Evolutionary conservation across 1,140 invertebrate species (phyloP).

Genomic region (Dendrolimus punctatus): DNA sequence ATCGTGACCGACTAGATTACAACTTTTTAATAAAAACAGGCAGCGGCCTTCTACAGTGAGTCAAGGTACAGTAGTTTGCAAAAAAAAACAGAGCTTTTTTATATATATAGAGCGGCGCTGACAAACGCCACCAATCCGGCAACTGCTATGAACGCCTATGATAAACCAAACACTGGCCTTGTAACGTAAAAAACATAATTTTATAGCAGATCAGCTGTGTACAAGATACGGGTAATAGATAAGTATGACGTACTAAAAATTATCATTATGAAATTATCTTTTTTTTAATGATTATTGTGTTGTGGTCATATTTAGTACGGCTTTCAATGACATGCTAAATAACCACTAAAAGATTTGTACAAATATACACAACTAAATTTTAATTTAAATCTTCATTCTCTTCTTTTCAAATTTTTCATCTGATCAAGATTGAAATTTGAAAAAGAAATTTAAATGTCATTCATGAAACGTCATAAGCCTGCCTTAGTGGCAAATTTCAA

Average conservation of each 20-base stretch:
- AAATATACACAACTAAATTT: too few species aligned
- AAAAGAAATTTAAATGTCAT: too few species aligned
- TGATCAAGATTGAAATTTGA: too few species aligned
- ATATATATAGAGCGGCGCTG: background rate
- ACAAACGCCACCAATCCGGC: background rate
- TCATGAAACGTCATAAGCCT: too few species aligned
- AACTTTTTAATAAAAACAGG: conserved; percentile 19
- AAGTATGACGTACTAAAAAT: conserved; percentile 30
- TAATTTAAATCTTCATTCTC: too few species aligned
- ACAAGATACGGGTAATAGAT: background rate
- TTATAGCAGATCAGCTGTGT: conserved; percentile 30
- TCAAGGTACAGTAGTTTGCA: too few species aligned
- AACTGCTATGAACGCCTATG: conserved; percentile 10
- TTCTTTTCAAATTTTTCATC: too few species aligned
- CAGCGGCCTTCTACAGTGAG: conserved; percentile 15
- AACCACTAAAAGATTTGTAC: too few species aligned
- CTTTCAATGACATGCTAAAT: too few species aligned
- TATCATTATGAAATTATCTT: conserved; percentile 28
- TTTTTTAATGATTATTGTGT: too few species aligned
- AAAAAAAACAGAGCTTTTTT: background rate
- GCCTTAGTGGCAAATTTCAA: too few species aligned
- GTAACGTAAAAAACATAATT: conserved; percentile 28
- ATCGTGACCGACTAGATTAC: conserved; percentile 40
- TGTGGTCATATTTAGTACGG: too few species aligned
- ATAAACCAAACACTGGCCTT: conserved; percentile 36